Evolutionary conservation across 2,797 vertebrate genomes (phyloP).

Genomic region (Artibeus lituratus): DNA sequence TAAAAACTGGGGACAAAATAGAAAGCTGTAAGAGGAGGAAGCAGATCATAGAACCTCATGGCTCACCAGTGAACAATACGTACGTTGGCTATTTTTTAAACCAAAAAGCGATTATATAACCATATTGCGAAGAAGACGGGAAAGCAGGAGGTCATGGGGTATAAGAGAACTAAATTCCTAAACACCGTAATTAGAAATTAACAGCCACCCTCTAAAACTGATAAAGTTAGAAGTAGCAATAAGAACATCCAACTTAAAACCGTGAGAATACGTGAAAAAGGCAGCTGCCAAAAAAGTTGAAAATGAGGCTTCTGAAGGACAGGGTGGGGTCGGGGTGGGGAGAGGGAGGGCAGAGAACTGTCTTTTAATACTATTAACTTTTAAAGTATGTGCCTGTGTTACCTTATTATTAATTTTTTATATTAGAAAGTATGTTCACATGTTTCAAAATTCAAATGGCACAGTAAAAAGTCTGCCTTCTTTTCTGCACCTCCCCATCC

Average conservation of each 20-base stretch:
- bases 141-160: neutral
- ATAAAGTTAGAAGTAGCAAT: neutral
- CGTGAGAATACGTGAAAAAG: neutral
- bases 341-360: neutral
- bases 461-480: neutral
- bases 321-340: rapidly evolving
- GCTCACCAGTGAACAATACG: neutral
- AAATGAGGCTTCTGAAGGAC: neutral
- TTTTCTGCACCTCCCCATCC: neutral
- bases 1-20: neutral
- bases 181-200: neutral
- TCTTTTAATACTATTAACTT: neutral
- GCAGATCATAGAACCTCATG: neutral
- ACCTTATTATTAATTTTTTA: neutral
- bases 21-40: neutral
- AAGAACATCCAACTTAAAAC: neutral
- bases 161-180: neutral
- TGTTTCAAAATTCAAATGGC: neutral
- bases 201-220: neutral
- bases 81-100: neutral
- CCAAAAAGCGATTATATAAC: neutral
- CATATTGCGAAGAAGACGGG: neutral
- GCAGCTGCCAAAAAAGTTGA: neutral
- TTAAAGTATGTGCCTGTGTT: neutral
- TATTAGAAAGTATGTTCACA: neutral